A percentile compares a stretch with the other conserved stretches of the same genome.
Conservation (phyloP, 2,113 vertebrate species). For the Benitochromis conjunctus region DNA sequence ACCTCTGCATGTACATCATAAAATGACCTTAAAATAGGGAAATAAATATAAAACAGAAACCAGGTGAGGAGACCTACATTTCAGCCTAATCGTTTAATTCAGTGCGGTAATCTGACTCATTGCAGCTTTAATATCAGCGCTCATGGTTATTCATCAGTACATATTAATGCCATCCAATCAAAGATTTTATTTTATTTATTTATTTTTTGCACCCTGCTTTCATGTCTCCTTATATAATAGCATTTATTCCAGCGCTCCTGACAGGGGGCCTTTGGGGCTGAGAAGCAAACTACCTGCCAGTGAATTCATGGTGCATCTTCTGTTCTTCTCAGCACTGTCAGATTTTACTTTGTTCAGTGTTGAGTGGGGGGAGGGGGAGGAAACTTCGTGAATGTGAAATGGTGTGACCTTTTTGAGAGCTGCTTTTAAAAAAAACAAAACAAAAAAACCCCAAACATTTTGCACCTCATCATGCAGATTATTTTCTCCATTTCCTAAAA, state of each 20-base stretch:
- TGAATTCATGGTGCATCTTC: slow-evolving; percentile 10
- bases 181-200: neutral
- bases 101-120: slow-evolving; percentile 8
- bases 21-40: neutral
- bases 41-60: neutral
- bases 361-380: neutral
- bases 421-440: too few relatives aligned
- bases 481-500: neutral
- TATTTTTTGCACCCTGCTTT: neutral
- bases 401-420: neutral
- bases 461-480: neutral
- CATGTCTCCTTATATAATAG: slow-evolving; percentile 28
- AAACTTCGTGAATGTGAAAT: neutral
- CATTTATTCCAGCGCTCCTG: slow-evolving; percentile 12
- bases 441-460: neutral
- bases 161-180: slow-evolving; percentile 23
- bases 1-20: neutral
- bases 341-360: neutral
- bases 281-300: slow-evolving; percentile 7
- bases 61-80: neutral
- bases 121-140: slow-evolving; percentile 8
- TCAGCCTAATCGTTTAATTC: neutral
- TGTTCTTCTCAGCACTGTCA: neutral
- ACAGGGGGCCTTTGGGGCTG: neutral
- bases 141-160: slow-evolving; percentile 49